Percentiles rank a stretch among this genome's conserved stretches.
Conservation (phyloP, 2,888 invertebrate genomes). For the Dicyrtoma fusca region DNA sequence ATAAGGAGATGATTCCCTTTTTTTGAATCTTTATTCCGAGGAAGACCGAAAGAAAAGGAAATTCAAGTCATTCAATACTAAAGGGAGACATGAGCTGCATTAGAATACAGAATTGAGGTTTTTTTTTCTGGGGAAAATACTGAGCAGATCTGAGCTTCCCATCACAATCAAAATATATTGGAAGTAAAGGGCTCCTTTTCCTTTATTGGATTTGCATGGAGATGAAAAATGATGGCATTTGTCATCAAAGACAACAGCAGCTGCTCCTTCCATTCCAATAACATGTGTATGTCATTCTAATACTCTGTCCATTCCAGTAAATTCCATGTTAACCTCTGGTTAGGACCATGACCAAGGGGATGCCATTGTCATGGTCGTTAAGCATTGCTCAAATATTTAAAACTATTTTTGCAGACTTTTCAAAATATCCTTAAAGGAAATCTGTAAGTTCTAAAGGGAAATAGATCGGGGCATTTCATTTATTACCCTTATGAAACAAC, state of each 20-base stretch:
- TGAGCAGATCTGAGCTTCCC: conserved; percentile 1
- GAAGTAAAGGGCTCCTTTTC: neutral
- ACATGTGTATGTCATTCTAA: too few species aligned
- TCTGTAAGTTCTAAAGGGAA: too few species aligned
- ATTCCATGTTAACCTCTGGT: too few species aligned
- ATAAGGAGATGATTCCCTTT: neutral
- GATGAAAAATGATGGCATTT: conserved; percentile 9
- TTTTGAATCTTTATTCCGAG: neutral
- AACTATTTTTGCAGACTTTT: too few species aligned
- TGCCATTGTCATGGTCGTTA: too few species aligned
- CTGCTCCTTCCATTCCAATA: neutral
- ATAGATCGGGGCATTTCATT: too few species aligned
- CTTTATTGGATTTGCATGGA: conserved; percentile 8
- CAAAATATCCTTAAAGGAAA: too few species aligned
- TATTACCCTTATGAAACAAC: too few species aligned
- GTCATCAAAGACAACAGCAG: neutral
- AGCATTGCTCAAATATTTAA: too few species aligned
- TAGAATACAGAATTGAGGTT: conserved; percentile 10
- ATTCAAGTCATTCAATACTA: conserved; percentile 2
- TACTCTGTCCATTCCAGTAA: too few species aligned
- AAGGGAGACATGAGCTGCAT: conserved; percentile 17
- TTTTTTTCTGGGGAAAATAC: neutral
- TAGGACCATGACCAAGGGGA: too few species aligned
- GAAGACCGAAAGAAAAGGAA: neutral
- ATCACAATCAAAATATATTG: neutral